These are phyloP conservation scores for Apodemus agrarius DNA, from an alignment of 2,797 vertebrate genomes.

Conservation along the genomic window DNA sequence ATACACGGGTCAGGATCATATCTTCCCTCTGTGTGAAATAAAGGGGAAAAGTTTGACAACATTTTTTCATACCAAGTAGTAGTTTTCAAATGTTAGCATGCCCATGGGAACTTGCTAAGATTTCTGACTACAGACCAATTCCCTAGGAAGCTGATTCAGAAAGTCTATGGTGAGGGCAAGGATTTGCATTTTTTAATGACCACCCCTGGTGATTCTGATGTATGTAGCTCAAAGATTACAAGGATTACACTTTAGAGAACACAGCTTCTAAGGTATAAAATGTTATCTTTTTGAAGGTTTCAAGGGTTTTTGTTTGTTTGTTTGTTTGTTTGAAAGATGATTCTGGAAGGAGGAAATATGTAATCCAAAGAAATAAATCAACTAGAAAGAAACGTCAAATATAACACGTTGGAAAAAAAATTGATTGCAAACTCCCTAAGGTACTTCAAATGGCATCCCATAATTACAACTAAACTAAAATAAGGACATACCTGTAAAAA, in stretches of 20 bases:
- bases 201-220: slow-evolving; percentile 18
- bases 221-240: neutral
- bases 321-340: slow-evolving; percentile 50
- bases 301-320: neutral
- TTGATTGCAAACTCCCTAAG: neutral
- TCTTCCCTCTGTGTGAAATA: neutral
- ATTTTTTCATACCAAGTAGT: neutral
- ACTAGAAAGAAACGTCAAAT: neutral
- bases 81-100: slow-evolving; percentile 35
- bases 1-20: neutral
- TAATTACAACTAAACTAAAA: neutral
- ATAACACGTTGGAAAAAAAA: neutral
- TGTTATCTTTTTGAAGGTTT: slow-evolving; percentile 45
- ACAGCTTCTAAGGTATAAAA: neutral
- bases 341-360: slow-evolving; percentile 3
- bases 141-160: slow-evolving; percentile 22
- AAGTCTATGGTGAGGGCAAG: neutral
- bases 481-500: neutral
- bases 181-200: slow-evolving; percentile 31
- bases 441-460: neutral
- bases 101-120: slow-evolving; percentile 46
- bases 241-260: slow-evolving; percentile 28
- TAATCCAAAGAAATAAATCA: slow-evolving; percentile 21
- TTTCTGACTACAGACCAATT: slow-evolving; percentile 6
- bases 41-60: slow-evolving; percentile 3